These are phyloP conservation scores for Catagonus wagneri DNA, from an alignment of 2,113 vertebrate genomes.

Conservation along the genomic window DNA sequence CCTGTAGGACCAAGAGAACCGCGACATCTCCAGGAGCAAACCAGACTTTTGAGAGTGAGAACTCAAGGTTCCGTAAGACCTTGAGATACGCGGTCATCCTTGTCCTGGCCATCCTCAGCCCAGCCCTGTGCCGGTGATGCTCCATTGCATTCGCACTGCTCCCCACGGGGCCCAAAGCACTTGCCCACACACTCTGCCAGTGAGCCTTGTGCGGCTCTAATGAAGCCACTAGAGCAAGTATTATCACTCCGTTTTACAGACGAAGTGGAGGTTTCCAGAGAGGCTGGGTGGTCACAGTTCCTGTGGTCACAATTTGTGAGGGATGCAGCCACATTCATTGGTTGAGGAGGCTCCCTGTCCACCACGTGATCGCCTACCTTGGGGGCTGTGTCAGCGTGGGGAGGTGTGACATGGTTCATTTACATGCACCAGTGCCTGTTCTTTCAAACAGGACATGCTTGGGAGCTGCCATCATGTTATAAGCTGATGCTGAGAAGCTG, in stretches of 20 bases:
- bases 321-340: neutral
- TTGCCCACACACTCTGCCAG: neutral
- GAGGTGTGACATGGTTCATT: neutral
- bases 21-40: neutral
- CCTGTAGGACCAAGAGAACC: neutral
- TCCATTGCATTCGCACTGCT: neutral
- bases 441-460: neutral
- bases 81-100: too few species aligned
- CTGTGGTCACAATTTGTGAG: neutral
- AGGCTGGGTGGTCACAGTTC: neutral
- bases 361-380: rapidly evolving
- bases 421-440: neutral
- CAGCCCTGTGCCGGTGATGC: neutral
- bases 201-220: neutral
- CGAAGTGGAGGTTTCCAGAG: neutral
- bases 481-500: neutral
- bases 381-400: neutral
- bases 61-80: neutral
- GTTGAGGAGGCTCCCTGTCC: neutral
- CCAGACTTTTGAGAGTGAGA: neutral
- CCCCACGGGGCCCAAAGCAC: neutral
- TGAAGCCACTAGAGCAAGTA: neutral
- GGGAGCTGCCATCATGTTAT: neutral
- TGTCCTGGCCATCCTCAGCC: neutral
- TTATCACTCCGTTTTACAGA: neutral